A percentile compares a stretch with the other conserved stretches of the same genome.
phyloP scores from a whole-genome alignment of 2,113 vertebrate genomes.

The Heterocephalus glaber region DNA sequence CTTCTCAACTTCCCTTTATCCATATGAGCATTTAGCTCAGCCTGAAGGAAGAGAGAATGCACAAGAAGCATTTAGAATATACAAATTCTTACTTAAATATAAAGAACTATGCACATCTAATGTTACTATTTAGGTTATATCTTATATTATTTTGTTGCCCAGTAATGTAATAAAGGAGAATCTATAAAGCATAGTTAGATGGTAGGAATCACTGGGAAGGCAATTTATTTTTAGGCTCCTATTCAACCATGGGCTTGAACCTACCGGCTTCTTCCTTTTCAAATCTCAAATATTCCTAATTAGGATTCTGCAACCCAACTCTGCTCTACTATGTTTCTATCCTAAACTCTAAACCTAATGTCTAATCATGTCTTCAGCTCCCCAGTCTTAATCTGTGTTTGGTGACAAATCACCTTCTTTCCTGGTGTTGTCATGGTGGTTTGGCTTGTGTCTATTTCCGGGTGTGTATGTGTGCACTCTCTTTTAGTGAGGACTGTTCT shows the following conservation, averaged over 20 bases:
- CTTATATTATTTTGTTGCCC: not conserved
- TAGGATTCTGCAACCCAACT: not conserved
- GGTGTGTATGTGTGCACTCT: not conserved
- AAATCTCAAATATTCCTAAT: not conserved
- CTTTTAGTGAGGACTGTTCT: not conserved
- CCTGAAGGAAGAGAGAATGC: not conserved
- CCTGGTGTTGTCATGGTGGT: not conserved
- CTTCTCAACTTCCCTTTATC: not conserved
- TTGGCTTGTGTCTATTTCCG: not conserved
- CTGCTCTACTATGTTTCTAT: not conserved
- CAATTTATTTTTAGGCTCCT: not conserved
- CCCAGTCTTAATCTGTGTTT: not conserved
- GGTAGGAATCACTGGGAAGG: not conserved
- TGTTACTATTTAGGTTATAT: not conserved
- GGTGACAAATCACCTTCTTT: not conserved
- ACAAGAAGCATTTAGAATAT: not conserved
- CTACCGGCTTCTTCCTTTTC: not conserved
- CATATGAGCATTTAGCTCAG: not conserved
- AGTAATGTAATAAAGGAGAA: not conserved
- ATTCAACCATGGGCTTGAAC: not conserved
- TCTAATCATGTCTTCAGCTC: not conserved
- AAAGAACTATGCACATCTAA: accelerated
- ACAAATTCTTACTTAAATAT: not conserved
- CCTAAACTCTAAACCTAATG: not conserved
- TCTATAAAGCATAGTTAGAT: not conserved